Conservation (phyloP, 2,797 vertebrate species). For the Pantherophis vulpinus region DNA sequence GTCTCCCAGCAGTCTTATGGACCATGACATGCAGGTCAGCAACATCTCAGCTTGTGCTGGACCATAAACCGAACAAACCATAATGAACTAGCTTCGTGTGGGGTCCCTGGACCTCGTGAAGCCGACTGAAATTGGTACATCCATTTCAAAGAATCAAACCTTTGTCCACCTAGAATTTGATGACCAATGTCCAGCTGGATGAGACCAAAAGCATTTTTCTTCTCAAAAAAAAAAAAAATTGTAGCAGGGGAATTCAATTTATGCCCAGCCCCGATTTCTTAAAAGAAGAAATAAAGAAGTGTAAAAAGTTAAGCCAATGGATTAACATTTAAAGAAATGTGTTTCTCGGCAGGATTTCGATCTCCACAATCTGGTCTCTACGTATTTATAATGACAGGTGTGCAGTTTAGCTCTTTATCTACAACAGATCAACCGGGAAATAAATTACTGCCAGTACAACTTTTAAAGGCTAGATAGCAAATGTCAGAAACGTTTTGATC, state of each 20-base stretch:
- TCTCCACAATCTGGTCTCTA: constrained; percentile 50
- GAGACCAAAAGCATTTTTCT: constrained; percentile 10
- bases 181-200: neutral
- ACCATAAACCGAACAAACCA: neutral
- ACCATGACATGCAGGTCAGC: neutral
- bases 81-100: neutral
- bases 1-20: neutral
- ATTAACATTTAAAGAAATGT: constrained; percentile 62
- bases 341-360: constrained; percentile 58
- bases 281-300: constrained; percentile 52
- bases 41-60: neutral
- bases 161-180: neutral
- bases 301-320: constrained; percentile 55
- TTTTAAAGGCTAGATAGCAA: constrained; percentile 69
- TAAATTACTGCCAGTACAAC: constrained; percentile 36
- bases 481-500: constrained; percentile 74
- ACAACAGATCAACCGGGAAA: constrained; percentile 46
- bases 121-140: neutral
- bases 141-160: neutral
- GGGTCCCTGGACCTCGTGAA: neutral
- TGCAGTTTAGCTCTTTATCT: constrained; percentile 60
- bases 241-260: constrained; percentile 47
- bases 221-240: constrained; percentile 37
- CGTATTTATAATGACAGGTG: constrained; percentile 43
- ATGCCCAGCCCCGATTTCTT: constrained; percentile 44